phyloP scores from a whole-genome alignment of 2,797 vertebrate genomes.

The Microchirus variegatus region DNA sequence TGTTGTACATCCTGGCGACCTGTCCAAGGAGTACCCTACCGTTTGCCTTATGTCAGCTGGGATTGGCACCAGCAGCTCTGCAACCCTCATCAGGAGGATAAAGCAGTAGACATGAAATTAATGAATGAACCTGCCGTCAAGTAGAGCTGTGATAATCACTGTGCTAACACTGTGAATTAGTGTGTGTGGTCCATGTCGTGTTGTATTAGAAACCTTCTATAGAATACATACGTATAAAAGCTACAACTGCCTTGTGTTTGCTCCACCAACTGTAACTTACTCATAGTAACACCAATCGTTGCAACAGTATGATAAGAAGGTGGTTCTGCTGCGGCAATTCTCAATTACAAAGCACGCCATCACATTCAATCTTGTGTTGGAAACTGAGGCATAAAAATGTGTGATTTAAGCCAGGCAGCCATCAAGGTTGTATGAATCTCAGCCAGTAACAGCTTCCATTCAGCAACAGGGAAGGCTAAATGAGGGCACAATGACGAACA shows the following conservation, averaged over 20 bases:
- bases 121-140: constrained; percentile 15
- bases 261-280: constrained; percentile 70
- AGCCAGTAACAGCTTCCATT: constrained; percentile 55
- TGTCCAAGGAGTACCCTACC: too few species aligned
- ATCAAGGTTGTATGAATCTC: constrained; percentile 55
- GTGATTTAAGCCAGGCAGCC: constrained; percentile 65
- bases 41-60: too few species aligned
- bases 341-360: constrained; percentile 65
- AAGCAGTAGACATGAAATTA: too few species aligned
- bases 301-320: background rate
- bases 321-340: constrained; percentile 44
- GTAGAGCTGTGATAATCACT: constrained; percentile 46
- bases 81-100: too few species aligned
- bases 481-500: constrained; percentile 44
- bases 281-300: constrained; percentile 28
- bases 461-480: constrained; percentile 42
- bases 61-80: too few species aligned
- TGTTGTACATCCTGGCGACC: too few species aligned
- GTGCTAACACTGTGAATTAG: constrained; percentile 33
- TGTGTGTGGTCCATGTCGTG: constrained; percentile 39
- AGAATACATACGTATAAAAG: constrained; percentile 58
- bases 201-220: constrained; percentile 43
- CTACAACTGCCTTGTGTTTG: constrained; percentile 53
- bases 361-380: constrained; percentile 55
- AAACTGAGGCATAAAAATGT: constrained; percentile 66